Conservation (phyloP, 2,888 invertebrate genomes). For the Zele albiditarsus region DNA sequence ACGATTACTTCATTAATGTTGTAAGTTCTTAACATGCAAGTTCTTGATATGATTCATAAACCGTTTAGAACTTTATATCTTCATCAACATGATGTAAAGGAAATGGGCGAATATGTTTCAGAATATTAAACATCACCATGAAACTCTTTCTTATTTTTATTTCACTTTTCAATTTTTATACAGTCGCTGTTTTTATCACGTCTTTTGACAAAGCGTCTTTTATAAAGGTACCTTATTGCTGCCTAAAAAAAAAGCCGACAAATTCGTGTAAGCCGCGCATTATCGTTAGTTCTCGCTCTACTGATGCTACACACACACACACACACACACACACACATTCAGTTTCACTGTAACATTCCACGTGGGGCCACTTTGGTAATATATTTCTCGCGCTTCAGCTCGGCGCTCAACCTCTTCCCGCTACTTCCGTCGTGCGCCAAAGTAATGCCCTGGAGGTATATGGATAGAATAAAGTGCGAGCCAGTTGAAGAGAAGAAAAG, state of each 20-base stretch:
- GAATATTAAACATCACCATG: not conserved
- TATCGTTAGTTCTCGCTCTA: conserved; percentile 20
- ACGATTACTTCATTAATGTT: not conserved
- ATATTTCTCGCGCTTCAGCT: conserved; percentile 39
- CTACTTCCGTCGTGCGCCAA: conserved; percentile 23
- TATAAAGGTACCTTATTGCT: not conserved
- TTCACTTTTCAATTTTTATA: not conserved
- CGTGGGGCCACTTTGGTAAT: conserved; percentile 47
- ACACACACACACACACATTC: not conserved
- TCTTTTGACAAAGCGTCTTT: not conserved
- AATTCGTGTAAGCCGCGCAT: conserved; percentile 21
- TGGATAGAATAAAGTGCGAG: not conserved
- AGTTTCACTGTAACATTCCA: conserved; percentile 34
- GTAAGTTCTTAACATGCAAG: not conserved
- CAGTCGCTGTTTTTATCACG: not conserved
- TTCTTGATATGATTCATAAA: not conserved
- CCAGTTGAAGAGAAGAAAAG: not conserved
- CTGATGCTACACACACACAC: not conserved
- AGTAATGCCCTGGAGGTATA: conserved; percentile 26
- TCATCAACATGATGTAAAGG: not conserved
- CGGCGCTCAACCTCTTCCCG: conserved; percentile 23
- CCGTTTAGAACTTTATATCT: not conserved
- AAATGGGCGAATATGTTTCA: not conserved
- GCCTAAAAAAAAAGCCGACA: conserved; percentile 9
- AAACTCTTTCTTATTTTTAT: not conserved